Base-by-base conservation (phyloP, 2,888 invertebrate species). In the Trissolcus brochymenae region DNA sequence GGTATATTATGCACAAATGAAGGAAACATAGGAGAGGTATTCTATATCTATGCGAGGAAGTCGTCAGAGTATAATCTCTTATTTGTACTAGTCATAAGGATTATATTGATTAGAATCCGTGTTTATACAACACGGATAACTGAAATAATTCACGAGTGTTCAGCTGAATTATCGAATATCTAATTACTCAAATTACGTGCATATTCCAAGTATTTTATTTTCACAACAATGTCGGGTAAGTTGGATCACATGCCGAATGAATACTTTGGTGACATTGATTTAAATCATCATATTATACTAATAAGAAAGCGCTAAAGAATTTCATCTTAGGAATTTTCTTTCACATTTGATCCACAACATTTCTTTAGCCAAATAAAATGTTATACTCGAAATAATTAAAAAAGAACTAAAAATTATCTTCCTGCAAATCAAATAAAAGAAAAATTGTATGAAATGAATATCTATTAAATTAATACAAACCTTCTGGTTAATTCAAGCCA, bases 401-500 rank as follows among this genome's bases (percentile, higher is more conserved):
- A n/a, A n/a, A n/a, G n/a, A n/a, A n/a, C n/a, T n/a, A n/a, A n/a
- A n/a, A n/a, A n/a, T n/a, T n/a, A n/a, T n/a, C n/a, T n/a, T n/a
- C n/a, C 4, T 29, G 29, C 29, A 9, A 16, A 29, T 29, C 4
- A 7, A 29, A 3, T 29, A 7, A 29, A 3, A 29, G 4, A 7
- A 29, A 55, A 7, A 11, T 25, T 19, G 1, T 19, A 19, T 19
- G 19, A 2, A 19, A 2, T 19, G 1, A 19, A 19, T 19, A 51
- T 4, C 9, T 9, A 51, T 17, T 16, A 14, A 4, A 62, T 35
- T 53, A 29, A 40, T 59, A 79, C 57, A 35, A 50, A 92, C 92
- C 92, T 91, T 86, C 92, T 93, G 76, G 94, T 92, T 84, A 96
- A 91, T 89, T 96, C 96, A 87, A 96, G 91, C 96, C 96, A 96